phyloP scores from a whole-genome alignment of 2,113 vertebrate genomes.

The Cyrtonyx montezumae region DNA sequence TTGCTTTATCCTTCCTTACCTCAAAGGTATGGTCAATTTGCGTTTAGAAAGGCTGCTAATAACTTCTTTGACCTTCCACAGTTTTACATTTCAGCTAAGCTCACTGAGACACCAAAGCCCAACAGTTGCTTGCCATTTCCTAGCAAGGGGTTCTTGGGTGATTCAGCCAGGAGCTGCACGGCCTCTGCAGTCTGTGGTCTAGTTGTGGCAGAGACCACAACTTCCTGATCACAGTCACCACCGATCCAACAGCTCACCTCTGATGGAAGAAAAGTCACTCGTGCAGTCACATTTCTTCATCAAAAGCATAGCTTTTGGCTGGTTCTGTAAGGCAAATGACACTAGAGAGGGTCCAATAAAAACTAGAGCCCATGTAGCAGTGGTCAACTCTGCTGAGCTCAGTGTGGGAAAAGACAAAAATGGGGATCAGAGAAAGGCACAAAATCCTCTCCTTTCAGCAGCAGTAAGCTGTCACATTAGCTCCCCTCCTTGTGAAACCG shows the following conservation, averaged over 20 bases:
- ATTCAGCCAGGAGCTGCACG: not conserved
- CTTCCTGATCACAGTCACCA: accelerated
- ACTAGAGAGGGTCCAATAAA: not conserved
- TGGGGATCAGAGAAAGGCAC: not conserved
- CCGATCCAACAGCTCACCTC: not conserved
- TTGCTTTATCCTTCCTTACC: not conserved
- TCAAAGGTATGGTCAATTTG: not conserved
- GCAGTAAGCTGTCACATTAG: not conserved
- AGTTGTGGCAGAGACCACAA: not conserved
- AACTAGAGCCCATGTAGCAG: not conserved
- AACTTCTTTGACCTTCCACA: not conserved
- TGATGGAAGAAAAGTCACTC: not conserved
- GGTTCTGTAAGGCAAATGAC: not conserved
- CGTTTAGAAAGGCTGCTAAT: not conserved
- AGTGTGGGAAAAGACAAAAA: not conserved
- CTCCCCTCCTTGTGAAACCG: not conserved
- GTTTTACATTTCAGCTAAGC: not conserved
- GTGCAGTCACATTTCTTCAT: not conserved
- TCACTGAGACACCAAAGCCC: not conserved
- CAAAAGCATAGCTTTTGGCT: not conserved
- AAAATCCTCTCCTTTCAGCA: conserved; percentile 16
- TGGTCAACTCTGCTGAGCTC: not conserved
- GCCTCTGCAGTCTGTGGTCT: not conserved
- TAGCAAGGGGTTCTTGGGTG: not conserved
- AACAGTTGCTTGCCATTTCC: not conserved